phyloP scores from a whole-genome alignment of 1,140 invertebrate genomes.

The Sycophaga agraensis region DNA sequence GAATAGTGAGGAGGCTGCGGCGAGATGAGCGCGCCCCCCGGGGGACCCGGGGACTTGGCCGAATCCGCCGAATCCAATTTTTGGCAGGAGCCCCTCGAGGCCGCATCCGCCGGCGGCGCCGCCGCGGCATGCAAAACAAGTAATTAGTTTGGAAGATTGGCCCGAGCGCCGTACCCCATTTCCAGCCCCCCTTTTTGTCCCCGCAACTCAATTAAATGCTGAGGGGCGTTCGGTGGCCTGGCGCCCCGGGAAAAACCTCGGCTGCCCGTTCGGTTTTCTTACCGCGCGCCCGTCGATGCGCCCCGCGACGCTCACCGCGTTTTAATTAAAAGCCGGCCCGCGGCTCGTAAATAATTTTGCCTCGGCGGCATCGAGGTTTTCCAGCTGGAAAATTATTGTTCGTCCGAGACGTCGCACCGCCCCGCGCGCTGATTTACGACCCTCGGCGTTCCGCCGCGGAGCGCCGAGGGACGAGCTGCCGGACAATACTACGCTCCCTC shows the following conservation, averaged over 20 bases:
- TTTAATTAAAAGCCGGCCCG: conserved; percentile 12
- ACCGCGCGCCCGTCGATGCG: conserved; percentile 6
- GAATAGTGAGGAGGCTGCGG: conserved; percentile 14
- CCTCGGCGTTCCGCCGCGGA: no score
- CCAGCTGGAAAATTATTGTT: background rate
- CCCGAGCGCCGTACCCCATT: no score
- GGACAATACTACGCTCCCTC: no score
- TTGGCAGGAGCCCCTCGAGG: no score
- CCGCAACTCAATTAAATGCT: conserved; percentile 25
- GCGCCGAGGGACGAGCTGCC: no score
- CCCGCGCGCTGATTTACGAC: no score
- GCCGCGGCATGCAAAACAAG: conserved; percentile 18
- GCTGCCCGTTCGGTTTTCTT: background rate
- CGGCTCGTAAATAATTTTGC: background rate
- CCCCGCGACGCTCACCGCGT: background rate
- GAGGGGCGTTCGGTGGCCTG: background rate
- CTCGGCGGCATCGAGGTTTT: background rate
- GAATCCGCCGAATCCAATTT: conserved; percentile 16
- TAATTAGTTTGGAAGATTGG: conserved; percentile 26
- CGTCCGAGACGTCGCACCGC: background rate
- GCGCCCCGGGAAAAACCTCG: background rate
- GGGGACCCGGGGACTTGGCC: conserved; percentile 13
- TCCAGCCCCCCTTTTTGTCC: background rate
- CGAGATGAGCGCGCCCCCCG: background rate
- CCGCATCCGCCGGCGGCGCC: no score